Evolutionary conservation across 2,888 invertebrate species (phyloP).

Genomic region (Caenorhabditis sp.): DNA sequence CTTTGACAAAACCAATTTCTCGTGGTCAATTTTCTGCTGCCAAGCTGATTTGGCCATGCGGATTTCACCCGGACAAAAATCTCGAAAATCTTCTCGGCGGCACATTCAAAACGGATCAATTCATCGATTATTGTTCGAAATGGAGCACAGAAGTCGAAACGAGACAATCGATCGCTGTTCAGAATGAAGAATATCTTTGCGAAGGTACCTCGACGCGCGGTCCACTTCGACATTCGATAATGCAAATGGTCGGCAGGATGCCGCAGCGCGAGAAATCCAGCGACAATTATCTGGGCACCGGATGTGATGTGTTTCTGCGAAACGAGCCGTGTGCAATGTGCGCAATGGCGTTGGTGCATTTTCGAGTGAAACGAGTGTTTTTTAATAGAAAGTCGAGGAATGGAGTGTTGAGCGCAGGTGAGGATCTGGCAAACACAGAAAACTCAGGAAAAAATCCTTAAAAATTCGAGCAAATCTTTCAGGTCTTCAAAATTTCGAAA

Average conservation of each 20-base stretch:
- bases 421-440: no score
- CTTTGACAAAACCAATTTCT: constrained; percentile 22
- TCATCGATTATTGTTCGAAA: constrained; percentile 12
- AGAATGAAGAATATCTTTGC: background rate
- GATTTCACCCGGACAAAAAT: constrained; percentile 28
- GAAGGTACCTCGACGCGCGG: background rate
- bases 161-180: constrained; percentile 34
- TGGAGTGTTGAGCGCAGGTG: constrained; percentile 23
- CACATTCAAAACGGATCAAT: background rate
- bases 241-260: constrained; percentile 39
- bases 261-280: constrained; percentile 6
- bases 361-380: constrained; percentile 40
- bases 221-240: constrained; percentile 40
- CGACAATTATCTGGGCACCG: constrained; percentile 44
- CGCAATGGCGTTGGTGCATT: constrained; percentile 52
- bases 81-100: background rate
- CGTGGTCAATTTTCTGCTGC: constrained; percentile 25
- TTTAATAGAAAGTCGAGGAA: constrained; percentile 19
- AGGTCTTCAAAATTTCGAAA: no score
- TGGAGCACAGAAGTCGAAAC: constrained; percentile 22
- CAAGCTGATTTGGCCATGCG: constrained; percentile 24
- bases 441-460: no score
- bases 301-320: constrained; percentile 38
- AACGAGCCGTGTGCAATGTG: constrained; percentile 52
- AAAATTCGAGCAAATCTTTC: no score